Conservation (phyloP, 2,797 vertebrate genomes). For the Leptodactylus fallax region DNA sequence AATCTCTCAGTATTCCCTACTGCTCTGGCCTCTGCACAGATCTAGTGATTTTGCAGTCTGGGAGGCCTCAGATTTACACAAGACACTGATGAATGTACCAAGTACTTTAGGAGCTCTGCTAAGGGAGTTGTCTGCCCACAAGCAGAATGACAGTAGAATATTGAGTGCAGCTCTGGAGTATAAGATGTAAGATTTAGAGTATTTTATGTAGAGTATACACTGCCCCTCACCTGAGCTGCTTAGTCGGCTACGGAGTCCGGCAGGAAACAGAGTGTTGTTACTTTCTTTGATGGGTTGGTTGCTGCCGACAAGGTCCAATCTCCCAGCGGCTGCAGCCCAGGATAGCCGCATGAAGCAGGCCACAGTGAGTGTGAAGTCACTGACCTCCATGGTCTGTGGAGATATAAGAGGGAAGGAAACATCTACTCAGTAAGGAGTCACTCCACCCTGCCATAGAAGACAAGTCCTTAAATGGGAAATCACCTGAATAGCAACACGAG, state of each 20-base stretch:
- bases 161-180: neutral
- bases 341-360: constrained; percentile 98
- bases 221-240: constrained; percentile 90
- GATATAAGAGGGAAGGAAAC: constrained; percentile 8
- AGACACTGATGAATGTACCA: too few relatives aligned
- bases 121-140: neutral
- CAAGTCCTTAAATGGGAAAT: neutral
- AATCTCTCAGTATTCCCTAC: too few relatives aligned
- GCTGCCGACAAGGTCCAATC: constrained; percentile 94
- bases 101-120: too few relatives aligned
- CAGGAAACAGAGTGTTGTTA: constrained; percentile 85
- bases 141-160: too few relatives aligned
- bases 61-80: too few relatives aligned
- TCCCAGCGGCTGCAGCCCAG: constrained; percentile 96
- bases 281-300: constrained; percentile 96
- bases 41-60: too few relatives aligned
- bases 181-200: too few relatives aligned
- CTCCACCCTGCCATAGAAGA: neutral
- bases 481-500: constrained; percentile 96
- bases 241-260: constrained; percentile 91
- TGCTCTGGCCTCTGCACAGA: too few relatives aligned
- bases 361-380: constrained; percentile 94
- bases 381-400: constrained; percentile 94
- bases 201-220: neutral
- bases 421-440: neutral